These are phyloP conservation scores for Raja brachyura DNA, from an alignment of 2,113 vertebrate genomes.

Conservation along the genomic window DNA sequence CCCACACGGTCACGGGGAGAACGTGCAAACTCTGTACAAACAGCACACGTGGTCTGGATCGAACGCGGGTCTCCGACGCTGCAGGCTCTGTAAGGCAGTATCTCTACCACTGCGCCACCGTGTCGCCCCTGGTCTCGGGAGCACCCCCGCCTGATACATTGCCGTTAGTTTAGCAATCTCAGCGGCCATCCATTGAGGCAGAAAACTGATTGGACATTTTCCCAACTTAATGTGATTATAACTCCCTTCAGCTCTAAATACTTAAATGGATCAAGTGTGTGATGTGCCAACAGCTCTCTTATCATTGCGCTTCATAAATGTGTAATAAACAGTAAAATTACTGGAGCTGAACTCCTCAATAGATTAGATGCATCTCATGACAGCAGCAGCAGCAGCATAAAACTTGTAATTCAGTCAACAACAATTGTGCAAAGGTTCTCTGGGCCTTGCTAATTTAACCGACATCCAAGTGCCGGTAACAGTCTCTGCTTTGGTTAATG, in stretches of 20 bases:
- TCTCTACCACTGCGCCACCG: no score
- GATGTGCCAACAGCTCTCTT: neutral
- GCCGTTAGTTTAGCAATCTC: neutral
- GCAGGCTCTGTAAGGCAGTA: no score
- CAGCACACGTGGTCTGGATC: no score
- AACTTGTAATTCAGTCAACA: neutral
- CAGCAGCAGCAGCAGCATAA: no score
- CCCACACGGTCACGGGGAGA: no score
- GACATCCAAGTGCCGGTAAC: neutral
- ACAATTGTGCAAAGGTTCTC: neutral
- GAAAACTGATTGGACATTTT: neutral
- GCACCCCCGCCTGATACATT: neutral
- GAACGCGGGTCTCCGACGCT: no score
- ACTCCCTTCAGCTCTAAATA: neutral
- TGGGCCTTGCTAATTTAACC: neutral
- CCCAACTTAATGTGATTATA: neutral
- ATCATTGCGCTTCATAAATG: neutral
- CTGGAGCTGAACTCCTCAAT: neutral
- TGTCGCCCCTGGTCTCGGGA: neutral
- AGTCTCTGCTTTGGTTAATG: neutral
- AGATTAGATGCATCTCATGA: neutral
- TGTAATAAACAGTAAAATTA: conserved; percentile 29
- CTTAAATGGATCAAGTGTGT: neutral
- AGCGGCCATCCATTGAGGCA: neutral
- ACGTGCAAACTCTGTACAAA: no score